Evolutionary conservation across 2,113 vertebrate genomes (phyloP), one percentile per base, ranked within the genome.

Genomic region (Daubentonia madagascariensis): DNA sequence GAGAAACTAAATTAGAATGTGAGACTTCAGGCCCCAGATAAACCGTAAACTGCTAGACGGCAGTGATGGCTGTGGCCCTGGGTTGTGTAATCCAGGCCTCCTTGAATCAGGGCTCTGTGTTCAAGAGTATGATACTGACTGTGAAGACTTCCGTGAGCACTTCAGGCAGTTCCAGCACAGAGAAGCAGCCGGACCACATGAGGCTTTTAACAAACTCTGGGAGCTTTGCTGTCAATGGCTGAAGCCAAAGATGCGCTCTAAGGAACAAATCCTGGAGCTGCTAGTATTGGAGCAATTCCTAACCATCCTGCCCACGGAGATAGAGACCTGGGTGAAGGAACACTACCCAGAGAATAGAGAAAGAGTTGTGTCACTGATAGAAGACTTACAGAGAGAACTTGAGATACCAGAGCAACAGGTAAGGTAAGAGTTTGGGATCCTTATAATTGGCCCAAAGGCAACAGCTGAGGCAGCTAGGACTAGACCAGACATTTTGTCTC

Each of bases 141-240:
- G 91, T 6, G 98, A 98, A 79, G 94, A 91, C 8, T 97, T 98
- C 91, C 93, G 97, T 50, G 98, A 96, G 48, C 96, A 97, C 14
- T 98, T 98, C 96, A 75, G 97, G 80, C 98, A 98, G 59, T 98
- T 98, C 91, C 97, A 97, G 81, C 98, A 98, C 95, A 97, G 97
- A 91, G 98, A 98, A 96, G 98, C 97, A 1, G 98, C 98, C 3
- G 98, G 98, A 14, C 98, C 98, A 95, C 97, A 98, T 20, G 98
- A 98, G 93, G 98, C 98, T 57, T 98, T 98, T 94, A 97, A 91
- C 93, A 98, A 94, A 85, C 98, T 98, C 68, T 98, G 98, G 98
- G 98, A 98, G 32, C 98, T 98, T 28, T 98, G 98, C 93, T 98
- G 97, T 96, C 98, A 97, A 16, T 98, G 98, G 98, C 91, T 98